These are phyloP conservation scores for Heterodera schachtii DNA, from an alignment of 1,140 invertebrate genomes.

Conservation along the genomic window DNA sequence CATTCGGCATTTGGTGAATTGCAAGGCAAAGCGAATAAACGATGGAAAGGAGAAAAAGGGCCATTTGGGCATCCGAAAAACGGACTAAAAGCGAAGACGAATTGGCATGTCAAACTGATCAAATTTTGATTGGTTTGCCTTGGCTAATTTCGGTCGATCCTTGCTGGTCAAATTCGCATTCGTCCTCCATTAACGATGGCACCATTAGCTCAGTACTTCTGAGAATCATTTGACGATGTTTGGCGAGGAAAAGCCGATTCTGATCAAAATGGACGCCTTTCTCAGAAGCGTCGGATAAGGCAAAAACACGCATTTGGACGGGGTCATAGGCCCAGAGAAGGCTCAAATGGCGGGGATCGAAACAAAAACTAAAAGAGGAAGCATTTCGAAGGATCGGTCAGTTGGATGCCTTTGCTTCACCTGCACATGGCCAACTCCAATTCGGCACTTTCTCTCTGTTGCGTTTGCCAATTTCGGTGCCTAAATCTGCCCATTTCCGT, in stretches of 20 bases:
- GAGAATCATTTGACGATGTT: conserved; percentile 11
- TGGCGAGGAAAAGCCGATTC: background rate
- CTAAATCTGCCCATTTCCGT: background rate
- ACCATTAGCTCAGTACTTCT: conserved; percentile 10
- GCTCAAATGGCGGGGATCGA: conserved; percentile 24
- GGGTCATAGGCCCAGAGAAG: conserved; percentile 36
- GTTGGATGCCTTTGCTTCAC: background rate
- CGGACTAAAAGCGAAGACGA: background rate
- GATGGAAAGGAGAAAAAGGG: conserved; percentile 45
- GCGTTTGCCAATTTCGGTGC: conserved; percentile 10
- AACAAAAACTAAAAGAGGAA: conserved; percentile 38
- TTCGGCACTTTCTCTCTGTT: background rate
- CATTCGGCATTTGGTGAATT: background rate
- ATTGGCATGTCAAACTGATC: background rate
- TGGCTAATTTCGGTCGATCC: background rate
- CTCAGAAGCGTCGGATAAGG: conserved; percentile 9
- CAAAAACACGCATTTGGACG: conserved; percentile 32
- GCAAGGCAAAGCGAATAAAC: conserved; percentile 42
- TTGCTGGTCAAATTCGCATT: background rate
- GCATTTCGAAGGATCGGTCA: background rate
- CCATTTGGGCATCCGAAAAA: conserved; percentile 47
- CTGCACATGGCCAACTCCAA: background rate
- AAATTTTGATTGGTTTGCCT: background rate
- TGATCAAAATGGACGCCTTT: conserved; percentile 3
- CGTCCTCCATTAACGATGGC: background rate